Conservation (phyloP, 2,797 vertebrate genomes). For the Pipistrellus nathusii region DNA sequence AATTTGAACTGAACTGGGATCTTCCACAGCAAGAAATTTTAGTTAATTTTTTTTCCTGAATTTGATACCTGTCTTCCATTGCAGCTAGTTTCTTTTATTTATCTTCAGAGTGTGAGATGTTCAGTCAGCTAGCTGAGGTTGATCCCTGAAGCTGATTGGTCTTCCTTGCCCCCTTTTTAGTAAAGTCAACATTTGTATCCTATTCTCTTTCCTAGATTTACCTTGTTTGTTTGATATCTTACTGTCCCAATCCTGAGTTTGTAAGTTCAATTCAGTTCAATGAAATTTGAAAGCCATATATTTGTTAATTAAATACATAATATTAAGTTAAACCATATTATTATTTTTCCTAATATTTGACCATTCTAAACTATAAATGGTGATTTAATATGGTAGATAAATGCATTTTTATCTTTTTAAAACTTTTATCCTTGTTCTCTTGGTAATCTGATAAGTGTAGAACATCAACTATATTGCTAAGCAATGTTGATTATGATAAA, state of each 20-base stretch:
- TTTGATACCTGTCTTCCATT: background rate
- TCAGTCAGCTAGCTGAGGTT: background rate
- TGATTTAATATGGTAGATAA: background rate
- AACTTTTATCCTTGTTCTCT: background rate
- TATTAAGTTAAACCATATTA: background rate
- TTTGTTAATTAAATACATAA: background rate
- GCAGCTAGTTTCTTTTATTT: background rate
- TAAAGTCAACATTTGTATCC: background rate
- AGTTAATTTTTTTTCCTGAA: background rate
- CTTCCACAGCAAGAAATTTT: background rate
- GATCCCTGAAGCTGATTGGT: background rate
- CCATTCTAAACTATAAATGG: background rate
- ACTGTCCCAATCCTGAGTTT: background rate
- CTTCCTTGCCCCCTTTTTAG: background rate
- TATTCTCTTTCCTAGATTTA: background rate
- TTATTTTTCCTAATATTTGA: background rate
- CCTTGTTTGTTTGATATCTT: background rate
- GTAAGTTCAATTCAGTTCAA: background rate
- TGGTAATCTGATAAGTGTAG: background rate
- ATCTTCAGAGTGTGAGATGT: background rate
- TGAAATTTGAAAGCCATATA: background rate
- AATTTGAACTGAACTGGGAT: background rate
- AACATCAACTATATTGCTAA: background rate
- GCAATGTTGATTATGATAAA: background rate
- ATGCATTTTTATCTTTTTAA: background rate